These are phyloP conservation scores for Lagopus muta DNA, from an alignment of 2,113 vertebrate genomes.

Conservation along the genomic window DNA sequence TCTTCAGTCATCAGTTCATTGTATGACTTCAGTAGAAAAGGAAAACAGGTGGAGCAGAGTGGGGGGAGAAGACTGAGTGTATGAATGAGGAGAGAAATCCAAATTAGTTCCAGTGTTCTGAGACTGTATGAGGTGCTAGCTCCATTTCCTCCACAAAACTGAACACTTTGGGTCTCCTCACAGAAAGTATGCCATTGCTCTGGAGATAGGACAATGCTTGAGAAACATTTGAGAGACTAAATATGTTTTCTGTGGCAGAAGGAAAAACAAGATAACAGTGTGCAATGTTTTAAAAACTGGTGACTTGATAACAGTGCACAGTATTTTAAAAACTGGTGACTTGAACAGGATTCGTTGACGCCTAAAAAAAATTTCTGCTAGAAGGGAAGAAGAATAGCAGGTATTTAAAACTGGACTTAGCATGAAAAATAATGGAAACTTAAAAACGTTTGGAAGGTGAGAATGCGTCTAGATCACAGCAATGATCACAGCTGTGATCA, in stretches of 20 bases:
- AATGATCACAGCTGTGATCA: too few relatives aligned
- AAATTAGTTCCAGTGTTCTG: constrained; percentile 69
- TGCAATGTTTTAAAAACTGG: neutral
- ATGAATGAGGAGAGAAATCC: constrained; percentile 73
- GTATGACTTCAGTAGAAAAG: constrained; percentile 65
- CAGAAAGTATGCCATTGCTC: constrained; percentile 33
- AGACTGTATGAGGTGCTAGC: constrained; percentile 69
- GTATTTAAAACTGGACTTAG: neutral
- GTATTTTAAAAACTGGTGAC: neutral
- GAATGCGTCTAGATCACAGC: neutral
- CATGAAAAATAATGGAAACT: neutral
- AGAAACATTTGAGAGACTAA: constrained; percentile 13
- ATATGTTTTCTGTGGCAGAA: neutral
- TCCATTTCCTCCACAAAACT: constrained; percentile 45
- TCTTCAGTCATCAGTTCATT: constrained; percentile 71
- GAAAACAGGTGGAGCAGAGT: constrained; percentile 72
- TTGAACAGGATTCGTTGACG: neutral
- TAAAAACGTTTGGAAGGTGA: neutral
- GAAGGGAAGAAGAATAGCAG: neutral
- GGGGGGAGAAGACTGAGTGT: constrained; percentile 58
- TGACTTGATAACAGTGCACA: neutral
- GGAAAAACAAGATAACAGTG: neutral
- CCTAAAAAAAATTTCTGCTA: neutral
- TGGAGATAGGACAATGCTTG: neutral
- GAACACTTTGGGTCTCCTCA: constrained; percentile 42